These are phyloP conservation scores for Gulo gulo DNA, from an alignment of 2,113 vertebrate genomes.

Conservation along the genomic window DNA sequence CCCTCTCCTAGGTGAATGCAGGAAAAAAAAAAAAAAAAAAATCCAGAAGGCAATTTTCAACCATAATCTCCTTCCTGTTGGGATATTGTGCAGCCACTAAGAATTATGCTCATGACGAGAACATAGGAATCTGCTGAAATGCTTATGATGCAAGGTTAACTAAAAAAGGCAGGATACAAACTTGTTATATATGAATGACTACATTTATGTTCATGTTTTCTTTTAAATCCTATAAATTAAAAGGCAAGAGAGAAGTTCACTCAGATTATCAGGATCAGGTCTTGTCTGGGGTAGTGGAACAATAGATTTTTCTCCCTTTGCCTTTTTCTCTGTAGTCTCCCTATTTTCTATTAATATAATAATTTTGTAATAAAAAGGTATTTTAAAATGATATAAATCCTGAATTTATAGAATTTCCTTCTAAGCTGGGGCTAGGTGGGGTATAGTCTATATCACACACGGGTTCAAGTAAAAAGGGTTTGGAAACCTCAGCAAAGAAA, in stretches of 20 bases:
- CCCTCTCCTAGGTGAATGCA: background rate
- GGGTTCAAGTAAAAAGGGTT: background rate
- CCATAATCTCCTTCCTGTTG: background rate
- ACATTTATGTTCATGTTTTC: background rate
- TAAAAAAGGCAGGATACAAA: background rate
- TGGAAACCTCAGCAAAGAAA: background rate
- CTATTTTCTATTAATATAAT: slow-evolving; percentile 22
- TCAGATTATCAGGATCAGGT: background rate
- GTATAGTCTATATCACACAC: background rate
- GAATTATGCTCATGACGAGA: background rate
- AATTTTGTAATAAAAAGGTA: slow-evolving; percentile 12
- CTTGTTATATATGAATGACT: background rate
- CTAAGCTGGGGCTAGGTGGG: background rate
- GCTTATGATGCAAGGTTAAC: background rate
- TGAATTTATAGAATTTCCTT: slow-evolving; percentile 3
- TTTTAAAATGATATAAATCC: slow-evolving; percentile 8
- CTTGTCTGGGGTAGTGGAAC: background rate
- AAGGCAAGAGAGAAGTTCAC: background rate
- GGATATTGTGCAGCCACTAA: background rate
- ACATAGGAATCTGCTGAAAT: background rate
- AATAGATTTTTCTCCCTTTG: background rate
- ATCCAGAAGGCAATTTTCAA: background rate
- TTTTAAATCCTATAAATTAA: slow-evolving; percentile 6
- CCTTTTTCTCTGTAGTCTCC: slow-evolving; percentile 19
- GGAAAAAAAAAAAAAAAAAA: background rate